These are phyloP conservation scores for Mythimna pallens DNA, from an alignment of 2,888 invertebrate genomes.

Conservation along the genomic window DNA sequence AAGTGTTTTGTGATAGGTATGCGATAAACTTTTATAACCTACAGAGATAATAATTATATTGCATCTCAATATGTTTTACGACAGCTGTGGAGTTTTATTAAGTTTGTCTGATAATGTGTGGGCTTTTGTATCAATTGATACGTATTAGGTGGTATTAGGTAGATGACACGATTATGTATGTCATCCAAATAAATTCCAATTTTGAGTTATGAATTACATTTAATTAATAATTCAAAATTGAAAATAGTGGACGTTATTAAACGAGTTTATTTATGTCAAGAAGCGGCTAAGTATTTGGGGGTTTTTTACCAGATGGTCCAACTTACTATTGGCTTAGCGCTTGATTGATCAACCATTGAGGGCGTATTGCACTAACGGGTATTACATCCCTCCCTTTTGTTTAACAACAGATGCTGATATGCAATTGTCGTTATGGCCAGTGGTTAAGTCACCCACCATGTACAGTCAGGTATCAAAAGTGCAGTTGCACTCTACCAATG, in stretches of 20 bases:
- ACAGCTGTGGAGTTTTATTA: not conserved
- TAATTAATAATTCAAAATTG: not conserved
- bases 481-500: too few species aligned
- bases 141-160: not conserved
- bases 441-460: too few species aligned
- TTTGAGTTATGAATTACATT: too few species aligned
- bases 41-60: not conserved
- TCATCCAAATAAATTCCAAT: too few species aligned
- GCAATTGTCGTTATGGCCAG: too few species aligned
- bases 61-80: not conserved
- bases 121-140: not conserved
- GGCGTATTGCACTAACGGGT: too few species aligned
- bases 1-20: conserved; percentile 26
- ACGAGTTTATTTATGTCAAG: not conserved
- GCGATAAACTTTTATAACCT: conserved; percentile 15
- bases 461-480: too few species aligned
- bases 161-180: too few species aligned
- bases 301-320: conserved; percentile 15
- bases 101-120: not conserved
- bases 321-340: not conserved
- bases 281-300: not conserved
- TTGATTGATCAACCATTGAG: conserved; percentile 35
- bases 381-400: not conserved
- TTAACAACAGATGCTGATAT: not conserved
- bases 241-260: not conserved